These are phyloP conservation scores for Laticauda laticaudata DNA, from an alignment of 2,113 vertebrate species.

Conservation along the genomic window DNA sequence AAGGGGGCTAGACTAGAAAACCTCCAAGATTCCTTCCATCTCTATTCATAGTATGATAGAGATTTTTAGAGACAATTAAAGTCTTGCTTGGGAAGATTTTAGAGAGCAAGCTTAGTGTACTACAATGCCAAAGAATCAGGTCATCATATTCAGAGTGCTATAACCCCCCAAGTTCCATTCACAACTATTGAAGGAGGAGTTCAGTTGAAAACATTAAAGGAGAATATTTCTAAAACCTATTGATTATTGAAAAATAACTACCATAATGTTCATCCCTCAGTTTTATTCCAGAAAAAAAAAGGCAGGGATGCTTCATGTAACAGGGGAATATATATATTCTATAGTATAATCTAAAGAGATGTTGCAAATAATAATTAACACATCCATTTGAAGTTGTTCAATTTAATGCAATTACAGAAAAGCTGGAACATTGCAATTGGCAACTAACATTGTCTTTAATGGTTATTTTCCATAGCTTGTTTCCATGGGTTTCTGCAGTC, in stretches of 20 bases:
- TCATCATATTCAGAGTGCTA: neutral
- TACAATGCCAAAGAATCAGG: neutral
- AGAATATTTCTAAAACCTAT: neutral
- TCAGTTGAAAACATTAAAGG: neutral
- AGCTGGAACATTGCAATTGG: conserved; percentile 54
- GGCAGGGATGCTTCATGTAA: conserved; percentile 61
- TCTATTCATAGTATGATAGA: neutral
- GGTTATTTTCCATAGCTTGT: conserved; percentile 45
- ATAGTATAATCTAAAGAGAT: conserved; percentile 74
- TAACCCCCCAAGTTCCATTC: neutral
- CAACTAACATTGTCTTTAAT: conserved; percentile 42
- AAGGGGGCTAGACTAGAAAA: no score
- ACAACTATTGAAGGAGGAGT: neutral
- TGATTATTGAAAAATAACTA: neutral
- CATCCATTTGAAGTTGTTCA: conserved; percentile 77
- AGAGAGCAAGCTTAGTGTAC: neutral
- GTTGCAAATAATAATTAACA: conserved; percentile 79
- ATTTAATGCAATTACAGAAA: conserved; percentile 76
- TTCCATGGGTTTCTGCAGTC: conserved; percentile 36
- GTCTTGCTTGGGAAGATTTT: neutral
- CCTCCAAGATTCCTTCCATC: no score
- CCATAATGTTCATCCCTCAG: neutral
- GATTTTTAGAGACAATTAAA: neutral
- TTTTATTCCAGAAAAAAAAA: neutral
- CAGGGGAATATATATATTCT: no score